Evolutionary conservation across 2,888 invertebrate genomes (phyloP), one percentile per base, ranked within the genome.

Genomic region (Andrena praecox): DNA sequence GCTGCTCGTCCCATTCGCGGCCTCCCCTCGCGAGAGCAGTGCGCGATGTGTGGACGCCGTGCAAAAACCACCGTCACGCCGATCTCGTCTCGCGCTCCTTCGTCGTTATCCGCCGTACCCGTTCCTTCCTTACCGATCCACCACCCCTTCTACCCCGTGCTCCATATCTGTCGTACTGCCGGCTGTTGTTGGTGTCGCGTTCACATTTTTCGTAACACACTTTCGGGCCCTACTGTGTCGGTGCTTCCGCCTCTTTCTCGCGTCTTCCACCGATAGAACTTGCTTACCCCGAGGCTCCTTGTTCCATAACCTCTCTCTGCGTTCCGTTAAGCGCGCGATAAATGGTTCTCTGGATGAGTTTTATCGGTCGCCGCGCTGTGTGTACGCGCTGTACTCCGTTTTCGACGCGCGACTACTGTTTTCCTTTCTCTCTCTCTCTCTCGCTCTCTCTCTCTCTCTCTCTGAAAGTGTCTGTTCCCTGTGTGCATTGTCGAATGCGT

Each of bases 401-500:
- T n/a, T 52, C 20, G 52, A 20, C 20, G n/a, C 52, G 52, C 52
- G n/a, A 20, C 52, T 7, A 20, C 20, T 20, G n/a, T 20, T 52
- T 20, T 52, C 52, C 54, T 10, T 24, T n/a, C 20, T 10, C 20
- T 56, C 27, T 20, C 54, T n/a, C n/a, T 8, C 20, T n/a, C 7
- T 24, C 8, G 24, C 20, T 24, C 20, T 54, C 24, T 54, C 20
- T 1, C 7, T 52, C 52, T 52, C 20, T 8, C 3, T 56, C 24
- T 56, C 10, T 56, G 54, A 54, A 54, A 27, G n/a, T 33, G 64
- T 72, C 64, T 74, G 82, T 42, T 42, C 42, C 42, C 42, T 81
- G 48, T 31, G 77, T 76, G 82, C 56, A 74, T 67, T 60, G 69
- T 82, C 52, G 70, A 74, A 68, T 63, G 68, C 70, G 52, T 77